These are phyloP conservation scores for Syngnathus typhle DNA, from an alignment of 2,113 vertebrate species.

Conservation along the genomic window DNA sequence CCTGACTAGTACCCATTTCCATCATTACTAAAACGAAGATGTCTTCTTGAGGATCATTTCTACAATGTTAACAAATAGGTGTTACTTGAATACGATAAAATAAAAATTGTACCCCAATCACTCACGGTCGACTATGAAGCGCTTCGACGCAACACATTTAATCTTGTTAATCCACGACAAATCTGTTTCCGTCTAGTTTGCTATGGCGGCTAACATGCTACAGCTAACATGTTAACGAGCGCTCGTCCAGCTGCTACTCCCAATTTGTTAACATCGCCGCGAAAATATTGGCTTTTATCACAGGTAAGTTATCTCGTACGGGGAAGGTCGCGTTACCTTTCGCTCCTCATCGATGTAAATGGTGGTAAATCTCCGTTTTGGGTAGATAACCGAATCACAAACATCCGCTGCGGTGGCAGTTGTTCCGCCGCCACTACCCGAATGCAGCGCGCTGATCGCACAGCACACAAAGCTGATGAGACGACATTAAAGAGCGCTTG, in stretches of 20 bases:
- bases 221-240: constrained; percentile 49
- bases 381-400: constrained; percentile 41
- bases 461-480: constrained; percentile 26
- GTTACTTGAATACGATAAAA: neutral
- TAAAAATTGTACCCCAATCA: neutral
- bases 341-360: constrained; percentile 15
- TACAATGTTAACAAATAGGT: neutral
- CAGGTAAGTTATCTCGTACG: neutral
- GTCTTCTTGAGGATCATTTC: neutral
- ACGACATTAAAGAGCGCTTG: constrained; percentile 22
- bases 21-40: neutral
- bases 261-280: constrained; percentile 7
- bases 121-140: constrained; percentile 1
- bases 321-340: constrained; percentile 16
- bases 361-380: constrained; percentile 45
- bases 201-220: constrained; percentile 32
- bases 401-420: constrained; percentile 44
- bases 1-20: neutral
- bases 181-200: constrained; percentile 49
- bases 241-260: constrained; percentile 6
- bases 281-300: neutral
- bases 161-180: constrained; percentile 47
- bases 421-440: constrained; percentile 51
- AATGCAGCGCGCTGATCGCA: constrained; percentile 27
- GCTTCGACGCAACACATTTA: constrained; percentile 21